Percentiles rank a stretch among this genome's conserved stretches.
Conservation (phyloP, 2,113 vertebrate genomes). For the Apeltes quadracus region DNA sequence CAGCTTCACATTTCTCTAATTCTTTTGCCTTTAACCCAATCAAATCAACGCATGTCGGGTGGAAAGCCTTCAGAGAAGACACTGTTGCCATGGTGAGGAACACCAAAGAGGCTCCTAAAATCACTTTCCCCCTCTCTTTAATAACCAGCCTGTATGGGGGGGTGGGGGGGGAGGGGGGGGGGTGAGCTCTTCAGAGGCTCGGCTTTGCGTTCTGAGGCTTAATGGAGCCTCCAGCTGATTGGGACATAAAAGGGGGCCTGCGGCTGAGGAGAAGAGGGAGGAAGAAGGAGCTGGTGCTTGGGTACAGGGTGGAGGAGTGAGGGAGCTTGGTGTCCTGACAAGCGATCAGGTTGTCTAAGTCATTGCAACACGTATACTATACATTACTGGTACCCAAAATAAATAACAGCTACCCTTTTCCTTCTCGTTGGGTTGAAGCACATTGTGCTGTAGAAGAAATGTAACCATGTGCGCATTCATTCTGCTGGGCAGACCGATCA, state of each 20-base stretch:
- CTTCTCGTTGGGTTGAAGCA: not conserved
- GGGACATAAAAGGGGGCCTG: constrained; percentile 50
- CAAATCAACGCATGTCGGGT: constrained; percentile 32
- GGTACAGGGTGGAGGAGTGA: not conserved
- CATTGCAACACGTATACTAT: too few species aligned
- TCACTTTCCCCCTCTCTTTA: constrained; percentile 56
- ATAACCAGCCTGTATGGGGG: constrained; percentile 68
- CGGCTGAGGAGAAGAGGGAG: constrained; percentile 21
- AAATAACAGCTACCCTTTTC: not conserved
- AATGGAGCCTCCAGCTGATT: constrained; percentile 70
- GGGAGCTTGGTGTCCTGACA: not conserved
- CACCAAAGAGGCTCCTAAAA: constrained; percentile 71
- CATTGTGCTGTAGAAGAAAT: constrained; percentile 21
- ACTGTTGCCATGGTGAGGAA: constrained; percentile 70
- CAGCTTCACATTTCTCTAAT: not conserved
- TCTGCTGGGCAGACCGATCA: constrained; percentile 39
- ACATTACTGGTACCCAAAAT: not conserved
- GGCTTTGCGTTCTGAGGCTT: constrained; percentile 59
- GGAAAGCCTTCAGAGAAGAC: constrained; percentile 30
- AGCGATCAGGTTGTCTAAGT: not conserved
- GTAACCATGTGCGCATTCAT: constrained; percentile 34
- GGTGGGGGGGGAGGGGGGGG: too few species aligned
- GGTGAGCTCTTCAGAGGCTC: constrained; percentile 57
- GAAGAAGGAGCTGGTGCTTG: not conserved
- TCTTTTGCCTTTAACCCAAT: constrained; percentile 38